These are phyloP conservation scores for Aphelocoma californica DNA, from an alignment of 2,797 vertebrate genomes.

Conservation along the genomic window DNA sequence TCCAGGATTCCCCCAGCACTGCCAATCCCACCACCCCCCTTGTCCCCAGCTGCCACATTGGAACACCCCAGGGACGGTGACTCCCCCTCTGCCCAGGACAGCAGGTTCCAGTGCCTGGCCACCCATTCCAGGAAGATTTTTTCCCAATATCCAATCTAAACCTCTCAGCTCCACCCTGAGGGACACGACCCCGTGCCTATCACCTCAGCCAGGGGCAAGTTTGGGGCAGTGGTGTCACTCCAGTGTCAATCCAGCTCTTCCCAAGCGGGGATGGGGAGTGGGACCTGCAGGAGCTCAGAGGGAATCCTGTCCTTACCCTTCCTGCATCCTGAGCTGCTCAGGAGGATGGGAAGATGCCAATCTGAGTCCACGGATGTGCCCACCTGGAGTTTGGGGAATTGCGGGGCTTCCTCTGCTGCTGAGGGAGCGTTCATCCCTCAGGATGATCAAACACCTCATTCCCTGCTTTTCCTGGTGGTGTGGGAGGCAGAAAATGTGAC, in stretches of 20 bases:
- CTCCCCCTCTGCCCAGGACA: background rate
- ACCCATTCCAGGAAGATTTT: background rate
- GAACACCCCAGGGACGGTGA: background rate
- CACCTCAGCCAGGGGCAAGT: background rate
- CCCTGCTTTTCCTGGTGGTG: background rate
- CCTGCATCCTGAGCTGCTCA: background rate
- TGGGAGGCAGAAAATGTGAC: background rate
- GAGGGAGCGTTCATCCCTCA: background rate
- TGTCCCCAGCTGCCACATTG: background rate
- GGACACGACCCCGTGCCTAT: background rate
- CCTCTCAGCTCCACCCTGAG: background rate
- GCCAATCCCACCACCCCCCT: too few relatives aligned
- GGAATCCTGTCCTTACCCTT: background rate
- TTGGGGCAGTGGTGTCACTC: background rate
- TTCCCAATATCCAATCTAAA: background rate
- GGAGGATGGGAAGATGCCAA: background rate
- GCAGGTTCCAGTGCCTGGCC: too few relatives aligned
- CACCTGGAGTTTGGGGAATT: background rate
- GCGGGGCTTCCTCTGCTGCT: background rate
- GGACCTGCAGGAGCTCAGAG: background rate
- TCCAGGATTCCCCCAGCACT: background rate
- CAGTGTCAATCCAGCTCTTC: background rate
- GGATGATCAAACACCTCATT: background rate
- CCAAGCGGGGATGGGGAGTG: background rate
- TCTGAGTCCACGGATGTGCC: too few relatives aligned